Percentiles rank a stretch among this genome's conserved stretches.
These are phyloP conservation scores for Trigoniulus corallinus DNA, from an alignment of 1,140 invertebrate genomes.

Conservation along the genomic window DNA sequence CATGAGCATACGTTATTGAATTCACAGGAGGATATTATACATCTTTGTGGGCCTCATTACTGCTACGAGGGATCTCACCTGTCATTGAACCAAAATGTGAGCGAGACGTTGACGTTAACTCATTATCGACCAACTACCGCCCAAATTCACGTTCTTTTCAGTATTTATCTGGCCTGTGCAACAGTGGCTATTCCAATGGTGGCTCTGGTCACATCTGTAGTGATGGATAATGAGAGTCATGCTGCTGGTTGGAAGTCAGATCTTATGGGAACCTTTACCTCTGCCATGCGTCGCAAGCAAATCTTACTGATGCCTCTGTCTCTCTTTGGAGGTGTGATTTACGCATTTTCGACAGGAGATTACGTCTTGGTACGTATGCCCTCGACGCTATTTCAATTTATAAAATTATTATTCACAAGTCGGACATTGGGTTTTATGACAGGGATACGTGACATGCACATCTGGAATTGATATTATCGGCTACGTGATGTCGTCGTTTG, in stretches of 20 bases:
- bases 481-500: not conserved
- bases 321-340: not conserved
- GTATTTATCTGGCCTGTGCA: not conserved
- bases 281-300: no score
- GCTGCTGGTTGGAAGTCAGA: not conserved
- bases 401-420: no score
- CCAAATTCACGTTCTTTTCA: not conserved
- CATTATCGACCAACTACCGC: not conserved
- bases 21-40: not conserved
- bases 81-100: not conserved
- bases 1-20: not conserved
- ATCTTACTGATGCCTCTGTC: not conserved
- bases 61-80: not conserved
- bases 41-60: not conserved
- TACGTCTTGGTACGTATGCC: not conserved
- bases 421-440: not conserved
- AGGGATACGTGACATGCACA: not conserved
- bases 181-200: not conserved
- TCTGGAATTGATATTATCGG: not conserved
- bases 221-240: not conserved
- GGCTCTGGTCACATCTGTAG: not conserved
- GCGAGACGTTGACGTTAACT: not conserved
- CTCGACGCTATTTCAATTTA: no score
- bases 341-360: not conserved
- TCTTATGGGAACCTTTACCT: no score